Conservation (phyloP, 2,113 vertebrate species). For the Sprattus sprattus region DNA sequence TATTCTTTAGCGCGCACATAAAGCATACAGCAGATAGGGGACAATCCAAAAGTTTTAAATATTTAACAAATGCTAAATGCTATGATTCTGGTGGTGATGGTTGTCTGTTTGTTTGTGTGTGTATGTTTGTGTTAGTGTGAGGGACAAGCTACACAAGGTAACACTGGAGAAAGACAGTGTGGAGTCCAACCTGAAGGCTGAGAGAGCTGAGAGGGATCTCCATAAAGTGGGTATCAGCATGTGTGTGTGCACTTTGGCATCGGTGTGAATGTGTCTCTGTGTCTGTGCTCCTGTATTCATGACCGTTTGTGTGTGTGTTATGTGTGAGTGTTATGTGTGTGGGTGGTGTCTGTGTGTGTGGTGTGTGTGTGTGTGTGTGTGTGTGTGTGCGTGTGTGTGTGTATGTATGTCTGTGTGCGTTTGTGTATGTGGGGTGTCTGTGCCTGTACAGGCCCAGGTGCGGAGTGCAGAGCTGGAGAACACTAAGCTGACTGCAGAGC, state of each 20-base stretch:
- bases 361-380: constrained; percentile 4
- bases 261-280: neutral
- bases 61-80: no score
- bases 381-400: constrained; percentile 25
- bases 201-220: constrained; percentile 92
- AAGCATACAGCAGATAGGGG: no score
- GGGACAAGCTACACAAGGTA: constrained; percentile 87
- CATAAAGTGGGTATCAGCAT: constrained; percentile 77
- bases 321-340: no score
- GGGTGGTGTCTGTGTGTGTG: no score
- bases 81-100: no score
- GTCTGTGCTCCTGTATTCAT: neutral
- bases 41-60: no score
- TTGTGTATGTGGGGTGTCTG: constrained; percentile 11
- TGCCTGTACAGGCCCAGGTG: constrained; percentile 78
- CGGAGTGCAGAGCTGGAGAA: constrained; percentile 97
- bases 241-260: neutral
- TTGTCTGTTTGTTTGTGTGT: constrained; percentile 14
- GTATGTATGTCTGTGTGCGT: neutral
- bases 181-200: constrained; percentile 90
- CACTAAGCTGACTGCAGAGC: constrained; percentile 89
- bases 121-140: constrained; percentile 73
- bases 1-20: no score
- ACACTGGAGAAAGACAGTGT: constrained; percentile 82
- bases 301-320: neutral